Conservation (phyloP, 2,888 invertebrate species). For the Lepidochitona cinerea region DNA sequence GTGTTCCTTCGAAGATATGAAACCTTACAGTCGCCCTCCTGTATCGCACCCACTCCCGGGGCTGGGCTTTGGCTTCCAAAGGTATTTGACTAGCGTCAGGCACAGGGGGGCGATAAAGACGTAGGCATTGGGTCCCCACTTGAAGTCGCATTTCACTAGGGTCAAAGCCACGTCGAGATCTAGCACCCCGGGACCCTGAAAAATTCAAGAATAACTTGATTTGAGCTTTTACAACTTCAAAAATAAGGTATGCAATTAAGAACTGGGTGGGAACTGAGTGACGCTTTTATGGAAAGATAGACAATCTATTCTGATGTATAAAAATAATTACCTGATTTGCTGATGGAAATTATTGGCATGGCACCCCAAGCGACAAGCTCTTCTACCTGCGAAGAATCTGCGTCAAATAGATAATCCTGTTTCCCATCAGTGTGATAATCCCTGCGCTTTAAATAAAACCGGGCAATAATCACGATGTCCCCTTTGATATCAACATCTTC, state of each 20-base stretch:
- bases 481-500: constrained; percentile 57
- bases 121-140: constrained; percentile 58
- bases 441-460: constrained; percentile 59
- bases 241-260: no score
- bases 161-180: constrained; percentile 12
- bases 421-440: constrained; percentile 39
- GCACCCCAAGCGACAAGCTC: constrained; percentile 64
- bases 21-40: constrained; percentile 56
- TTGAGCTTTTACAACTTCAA: no score
- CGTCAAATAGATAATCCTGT: constrained; percentile 20
- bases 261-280: no score
- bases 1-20: constrained; percentile 61
- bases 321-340: constrained; percentile 39
- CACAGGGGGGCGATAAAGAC: constrained; percentile 60
- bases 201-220: no score
- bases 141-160: constrained; percentile 55
- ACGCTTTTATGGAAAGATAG: no score
- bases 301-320: no score
- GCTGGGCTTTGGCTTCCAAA: constrained; percentile 37
- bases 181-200: neutral
- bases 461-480: constrained; percentile 62
- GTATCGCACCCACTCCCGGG: constrained; percentile 46
- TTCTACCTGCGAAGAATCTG: constrained; percentile 54
- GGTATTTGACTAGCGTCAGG: constrained; percentile 57
- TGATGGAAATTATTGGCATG: constrained; percentile 53